Evolutionary conservation across 2,888 invertebrate species (phyloP).

Genomic region (Therioaphis trifolii): DNA sequence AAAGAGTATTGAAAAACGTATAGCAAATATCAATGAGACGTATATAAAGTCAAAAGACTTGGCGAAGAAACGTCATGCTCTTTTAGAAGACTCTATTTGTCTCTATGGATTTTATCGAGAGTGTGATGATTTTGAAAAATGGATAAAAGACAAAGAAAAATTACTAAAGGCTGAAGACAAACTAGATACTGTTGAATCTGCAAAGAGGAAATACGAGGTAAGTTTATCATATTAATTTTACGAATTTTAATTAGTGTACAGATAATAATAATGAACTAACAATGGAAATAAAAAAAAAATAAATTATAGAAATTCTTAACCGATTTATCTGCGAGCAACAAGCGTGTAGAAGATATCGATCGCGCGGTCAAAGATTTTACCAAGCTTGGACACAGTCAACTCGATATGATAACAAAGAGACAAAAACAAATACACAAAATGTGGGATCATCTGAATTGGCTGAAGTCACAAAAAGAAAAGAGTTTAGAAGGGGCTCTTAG

Average conservation of each 20-base stretch:
- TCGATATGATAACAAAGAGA: constrained; percentile 80
- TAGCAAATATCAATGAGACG: constrained; percentile 81
- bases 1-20: constrained; percentile 83
- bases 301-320: constrained; percentile 85
- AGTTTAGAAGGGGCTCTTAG: constrained; percentile 90
- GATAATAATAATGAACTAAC: not conserved
- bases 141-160: constrained; percentile 96
- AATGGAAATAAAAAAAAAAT: not conserved
- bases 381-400: constrained; percentile 85
- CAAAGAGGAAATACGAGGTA: constrained; percentile 91
- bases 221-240: not conserved
- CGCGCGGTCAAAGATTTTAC: constrained; percentile 87
- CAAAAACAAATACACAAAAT: constrained; percentile 87
- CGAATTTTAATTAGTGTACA: not conserved
- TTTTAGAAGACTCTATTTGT: constrained; percentile 91
- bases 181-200: constrained; percentile 89
- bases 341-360: constrained; percentile 90
- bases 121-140: constrained; percentile 96
- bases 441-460: constrained; percentile 87
- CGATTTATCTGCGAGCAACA: constrained; percentile 92
- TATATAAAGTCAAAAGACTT: constrained; percentile 85
- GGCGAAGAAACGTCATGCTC: constrained; percentile 82
- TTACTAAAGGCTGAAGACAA: constrained; percentile 85
- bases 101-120: constrained; percentile 94
- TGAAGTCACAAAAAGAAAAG: constrained; percentile 90